These are phyloP conservation scores for Erpornis zantholeuca DNA, from an alignment of 2,113 vertebrate species.

Conservation along the genomic window DNA sequence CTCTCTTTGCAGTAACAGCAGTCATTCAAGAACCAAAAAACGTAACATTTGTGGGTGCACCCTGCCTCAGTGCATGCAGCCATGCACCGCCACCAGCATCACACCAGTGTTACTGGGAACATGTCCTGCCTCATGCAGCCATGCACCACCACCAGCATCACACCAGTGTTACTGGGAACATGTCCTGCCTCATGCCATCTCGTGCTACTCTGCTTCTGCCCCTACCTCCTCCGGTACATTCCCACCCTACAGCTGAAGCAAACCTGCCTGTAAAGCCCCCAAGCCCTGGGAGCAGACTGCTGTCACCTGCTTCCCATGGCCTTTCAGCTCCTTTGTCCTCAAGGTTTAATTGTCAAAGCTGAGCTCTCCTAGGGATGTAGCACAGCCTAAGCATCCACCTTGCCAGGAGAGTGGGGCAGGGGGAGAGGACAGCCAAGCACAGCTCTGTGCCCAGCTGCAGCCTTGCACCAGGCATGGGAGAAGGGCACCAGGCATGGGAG, in stretches of 20 bases:
- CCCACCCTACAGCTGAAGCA: not conserved
- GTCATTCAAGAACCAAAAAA: not conserved
- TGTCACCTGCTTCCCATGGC: not conserved
- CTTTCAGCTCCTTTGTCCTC: not conserved
- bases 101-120: not conserved
- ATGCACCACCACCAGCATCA: too few species aligned
- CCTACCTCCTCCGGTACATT: not conserved
- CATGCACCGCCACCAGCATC: too few species aligned
- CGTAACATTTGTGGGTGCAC: rapidly evolving
- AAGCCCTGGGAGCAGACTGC: not conserved
- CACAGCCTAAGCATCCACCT: not conserved
- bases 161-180: not conserved
- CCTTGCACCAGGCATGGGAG: not conserved
- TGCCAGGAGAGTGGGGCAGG: not conserved
- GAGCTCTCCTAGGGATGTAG: rapidly evolving
- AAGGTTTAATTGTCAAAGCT: not conserved
- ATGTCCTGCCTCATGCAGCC: rapidly evolving
- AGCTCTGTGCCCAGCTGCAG: not conserved
- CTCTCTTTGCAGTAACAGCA: not conserved
- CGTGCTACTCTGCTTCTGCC: not conserved
- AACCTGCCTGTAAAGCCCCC: not conserved
- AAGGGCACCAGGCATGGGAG: rapidly evolving
- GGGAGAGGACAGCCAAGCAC: not conserved
- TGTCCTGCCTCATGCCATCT: rapidly evolving
- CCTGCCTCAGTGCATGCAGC: rapidly evolving